Evolutionary conservation across 2,888 invertebrate species (phyloP), one percentile per base, ranked within the genome.

Genomic region (Hirtodrosophila histrioides): DNA sequence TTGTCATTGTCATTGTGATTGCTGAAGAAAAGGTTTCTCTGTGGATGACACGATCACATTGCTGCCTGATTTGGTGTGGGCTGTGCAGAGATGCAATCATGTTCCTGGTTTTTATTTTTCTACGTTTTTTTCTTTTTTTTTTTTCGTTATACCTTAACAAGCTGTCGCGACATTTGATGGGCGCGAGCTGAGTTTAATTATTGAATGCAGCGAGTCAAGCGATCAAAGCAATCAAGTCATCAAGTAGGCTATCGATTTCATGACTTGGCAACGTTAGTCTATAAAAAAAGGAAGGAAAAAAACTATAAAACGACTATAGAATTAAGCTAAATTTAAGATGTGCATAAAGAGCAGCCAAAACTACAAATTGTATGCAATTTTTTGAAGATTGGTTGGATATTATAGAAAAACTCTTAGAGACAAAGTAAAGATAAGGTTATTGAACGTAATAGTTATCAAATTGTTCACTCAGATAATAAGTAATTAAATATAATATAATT

Each of bases 201-300:
- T 58, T 51, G 57, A 37, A 39, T 51, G 41, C 58, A 12, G 31
- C 31, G 44, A 45, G 3, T 40, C 35, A 8, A 36, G 73, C 68
- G 73, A 61, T 74, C 73, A 69, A 69, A 54, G 64, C 70, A 64
- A 69, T 71, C 70, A 66, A 71, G 50, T 41, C 55, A 44, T 71
- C 66, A 69, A 72, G 62, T 57, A 41, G 33, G 36, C 72, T 68
- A 68, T 73, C 57, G 75, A 70, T 70, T 75, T 56, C 45, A 60
- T 45, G 51, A 57, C 57, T 41, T 37, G 46, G 12, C 11, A 31
- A 64, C 27, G 23, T 64, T 17, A 17, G 17, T 17, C 17, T 17
- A 17, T 17, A 17, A 17, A 17, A 17, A 17, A 17, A 2, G 17
- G 39, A 41, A 48, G 27, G 39, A 53, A 36, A 11, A 54, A 31